Evolutionary conservation across 2,797 vertebrate species (phyloP), one percentile per base, ranked within the genome.

Genomic region (Choloepus didactylus): DNA sequence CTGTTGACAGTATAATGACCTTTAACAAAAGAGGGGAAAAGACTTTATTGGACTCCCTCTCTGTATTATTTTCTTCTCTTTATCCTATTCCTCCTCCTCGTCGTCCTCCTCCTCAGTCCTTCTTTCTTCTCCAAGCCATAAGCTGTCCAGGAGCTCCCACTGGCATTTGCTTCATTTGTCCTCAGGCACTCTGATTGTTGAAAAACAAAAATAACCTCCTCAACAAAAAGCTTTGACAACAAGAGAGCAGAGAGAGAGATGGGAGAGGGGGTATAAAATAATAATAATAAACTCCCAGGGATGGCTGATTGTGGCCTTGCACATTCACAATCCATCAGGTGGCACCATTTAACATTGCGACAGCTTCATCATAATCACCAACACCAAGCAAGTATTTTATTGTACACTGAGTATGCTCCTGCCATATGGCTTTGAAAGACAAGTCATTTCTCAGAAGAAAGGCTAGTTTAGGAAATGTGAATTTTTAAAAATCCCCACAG

Each of bases 371-470:
- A 3, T 0, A 23, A 54, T 64, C 19, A 75, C 91, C 85, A 51
- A 44, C 81, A 73, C 29, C 88, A 10, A 15, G 16, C 15, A 12
- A 15, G 16, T 21, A 44, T 49, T 66, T 59, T 4, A 35, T 62
- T 15, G 41, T 31, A 41, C 19, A 9, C 1, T 1, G 35, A 86
- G 21, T 25, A 9, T 69, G 77, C 31, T 76, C 41, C 86, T 49
- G 67, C 44, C 92, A 4, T 51, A 38, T 29, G 93, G 60, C 56
- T 77, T 69, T 44, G 81, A 94, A 91, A 82, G 79, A 75, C 16
- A 80, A 80, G 93, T 44, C 38, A 6, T 49, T 49, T 56, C 93
- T 86, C 87, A 46, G 56, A 95, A 96, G 87, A 82, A 73, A 91
- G 62, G 12, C 25, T 73, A 15, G 44, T 44, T 73, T 44, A 49